Evolutionary conservation across 2,888 invertebrate species (phyloP).

Genomic region (Sphaeridia pumilis): DNA sequence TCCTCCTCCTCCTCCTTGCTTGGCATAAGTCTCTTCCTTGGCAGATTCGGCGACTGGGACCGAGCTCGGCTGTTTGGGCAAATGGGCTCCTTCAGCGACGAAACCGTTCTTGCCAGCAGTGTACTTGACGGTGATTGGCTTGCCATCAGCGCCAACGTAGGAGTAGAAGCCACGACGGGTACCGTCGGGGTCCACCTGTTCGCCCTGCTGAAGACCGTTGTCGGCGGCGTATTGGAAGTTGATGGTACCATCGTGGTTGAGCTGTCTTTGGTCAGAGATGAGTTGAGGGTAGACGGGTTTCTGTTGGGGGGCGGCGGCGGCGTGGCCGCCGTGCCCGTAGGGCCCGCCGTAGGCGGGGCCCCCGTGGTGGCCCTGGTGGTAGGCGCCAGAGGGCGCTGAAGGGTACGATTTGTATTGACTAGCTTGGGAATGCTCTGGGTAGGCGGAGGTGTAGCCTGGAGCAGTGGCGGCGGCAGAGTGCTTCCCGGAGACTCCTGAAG

Average conservation of each 20-base stretch:
- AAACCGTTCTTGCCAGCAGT: conserved; percentile 39
- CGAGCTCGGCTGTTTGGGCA: conserved; percentile 27
- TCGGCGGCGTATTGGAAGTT: conserved; percentile 57
- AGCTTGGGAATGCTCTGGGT: conserved; percentile 10
- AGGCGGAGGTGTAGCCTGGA: conserved; percentile 5
- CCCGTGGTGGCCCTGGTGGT: background rate
- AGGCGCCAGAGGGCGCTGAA: conserved; percentile 10
- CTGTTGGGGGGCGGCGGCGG: conserved; percentile 18
- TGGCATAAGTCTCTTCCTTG: conserved; percentile 17
- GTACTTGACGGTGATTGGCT: conserved; percentile 52
- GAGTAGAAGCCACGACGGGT: conserved; percentile 53
- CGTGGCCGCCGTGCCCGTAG: no score
- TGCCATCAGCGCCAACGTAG: conserved; percentile 54
- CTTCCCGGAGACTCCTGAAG: no score
- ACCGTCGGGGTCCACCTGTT: conserved; percentile 56
- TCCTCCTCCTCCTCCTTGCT: background rate
- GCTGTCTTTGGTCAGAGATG: conserved; percentile 51
- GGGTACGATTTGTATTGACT: conserved; percentile 10
- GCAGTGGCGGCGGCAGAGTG: no score
- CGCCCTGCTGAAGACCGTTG: conserved; percentile 52
- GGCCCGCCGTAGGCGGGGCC: background rate
- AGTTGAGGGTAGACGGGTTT: conserved; percentile 37
- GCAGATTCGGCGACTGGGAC: conserved; percentile 17
- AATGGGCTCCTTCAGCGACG: conserved; percentile 32
- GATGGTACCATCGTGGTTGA: conserved; percentile 55